phyloP scores from a whole-genome alignment of 64 coral and sea anemone genomes.

The Actinia equina region DNA sequence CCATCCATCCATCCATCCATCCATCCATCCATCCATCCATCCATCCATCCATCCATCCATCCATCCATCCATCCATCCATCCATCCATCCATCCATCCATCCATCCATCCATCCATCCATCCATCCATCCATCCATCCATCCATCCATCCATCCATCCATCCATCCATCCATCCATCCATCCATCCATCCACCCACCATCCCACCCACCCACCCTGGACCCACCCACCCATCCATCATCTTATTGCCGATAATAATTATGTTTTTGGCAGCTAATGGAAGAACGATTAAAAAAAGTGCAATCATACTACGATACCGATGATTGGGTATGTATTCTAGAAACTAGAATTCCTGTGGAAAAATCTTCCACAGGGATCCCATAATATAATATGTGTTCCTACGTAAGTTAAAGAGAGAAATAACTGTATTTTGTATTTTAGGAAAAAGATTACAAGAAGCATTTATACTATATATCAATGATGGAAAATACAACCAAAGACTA shows the following conservation, averaged over 20 bases:
- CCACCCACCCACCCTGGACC: too few species aligned
- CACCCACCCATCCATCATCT: too few species aligned
- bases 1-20: too few species aligned
- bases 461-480: conserved; percentile 54
- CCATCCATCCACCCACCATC: too few species aligned
- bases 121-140: too few species aligned
- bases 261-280: not conserved
- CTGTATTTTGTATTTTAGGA: conserved; percentile 21
- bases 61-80: not conserved
- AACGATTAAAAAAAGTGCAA: conserved; percentile 47
- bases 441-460: conserved; percentile 54
- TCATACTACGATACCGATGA: conserved; percentile 46
- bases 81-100: too few species aligned
- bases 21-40: not conserved
- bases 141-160: too few species aligned
- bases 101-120: too few species aligned
- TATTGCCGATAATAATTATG: not conserved
- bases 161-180: too few species aligned
- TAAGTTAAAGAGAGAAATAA: not conserved
- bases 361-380: not conserved
- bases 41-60: too few species aligned
- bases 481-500: conserved; percentile 62
- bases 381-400: not conserved
- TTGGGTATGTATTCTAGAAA: conserved; percentile 42
- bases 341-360: not conserved